phyloP scores from a whole-genome alignment of 1,140 invertebrate genomes.

The Scaptomyza hsui region DNA sequence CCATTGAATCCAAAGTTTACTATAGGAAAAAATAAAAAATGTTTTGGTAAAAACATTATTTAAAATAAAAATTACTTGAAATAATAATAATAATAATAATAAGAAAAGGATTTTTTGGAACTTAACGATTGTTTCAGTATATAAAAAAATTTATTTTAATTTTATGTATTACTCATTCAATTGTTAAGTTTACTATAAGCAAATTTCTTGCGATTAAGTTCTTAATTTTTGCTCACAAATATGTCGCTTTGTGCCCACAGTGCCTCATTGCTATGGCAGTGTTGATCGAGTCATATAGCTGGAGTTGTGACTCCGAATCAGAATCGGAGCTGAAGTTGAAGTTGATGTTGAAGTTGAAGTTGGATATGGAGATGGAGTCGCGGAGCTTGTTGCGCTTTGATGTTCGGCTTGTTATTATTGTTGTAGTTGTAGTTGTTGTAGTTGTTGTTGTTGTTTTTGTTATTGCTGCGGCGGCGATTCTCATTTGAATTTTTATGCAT shows the following conservation, averaged over 20 bases:
- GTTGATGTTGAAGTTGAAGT: conserved; percentile 10
- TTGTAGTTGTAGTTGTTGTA: conserved; percentile 8
- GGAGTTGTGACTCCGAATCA: conserved; percentile 2
- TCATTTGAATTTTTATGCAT: conserved; percentile 81
- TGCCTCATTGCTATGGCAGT: neutral
- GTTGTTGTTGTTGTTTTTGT: conserved; percentile 9
- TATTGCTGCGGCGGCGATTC: conserved; percentile 28
- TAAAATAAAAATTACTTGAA: too few species aligned
- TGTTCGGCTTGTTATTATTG: conserved; percentile 34
- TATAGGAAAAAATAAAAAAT: too few species aligned
- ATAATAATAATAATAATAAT: too few species aligned
- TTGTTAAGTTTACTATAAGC: too few species aligned
- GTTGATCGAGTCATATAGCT: conserved; percentile 3
- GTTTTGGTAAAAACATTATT: too few species aligned
- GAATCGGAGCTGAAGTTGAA: neutral
- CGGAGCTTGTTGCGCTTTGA: conserved; percentile 63
- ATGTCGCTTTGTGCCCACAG: neutral
- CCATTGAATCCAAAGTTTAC: neutral
- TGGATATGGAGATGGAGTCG: conserved; percentile 6
- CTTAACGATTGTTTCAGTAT: too few species aligned
- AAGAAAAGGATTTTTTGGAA: too few species aligned
- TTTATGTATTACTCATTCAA: too few species aligned
- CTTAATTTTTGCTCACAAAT: neutral
- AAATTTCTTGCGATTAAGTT: neutral
- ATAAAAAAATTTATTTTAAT: too few species aligned